Percentiles rank a stretch among this genome's conserved stretches.
Evolutionary conservation across 1,140 invertebrate genomes (phyloP).

Genomic region (Wasmannia auropunctata): DNA sequence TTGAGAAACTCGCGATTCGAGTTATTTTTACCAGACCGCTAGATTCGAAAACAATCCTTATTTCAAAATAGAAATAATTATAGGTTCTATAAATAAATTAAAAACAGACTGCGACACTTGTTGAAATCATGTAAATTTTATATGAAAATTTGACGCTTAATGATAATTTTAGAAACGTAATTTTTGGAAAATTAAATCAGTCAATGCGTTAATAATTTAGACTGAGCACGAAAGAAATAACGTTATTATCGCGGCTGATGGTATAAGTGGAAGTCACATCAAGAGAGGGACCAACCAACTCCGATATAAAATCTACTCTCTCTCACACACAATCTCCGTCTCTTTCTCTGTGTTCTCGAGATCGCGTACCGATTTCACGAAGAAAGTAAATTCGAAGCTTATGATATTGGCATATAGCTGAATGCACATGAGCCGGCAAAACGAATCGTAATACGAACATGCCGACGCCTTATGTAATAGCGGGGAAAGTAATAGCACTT

Average conservation of each 20-base stretch:
- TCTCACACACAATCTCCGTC: background rate
- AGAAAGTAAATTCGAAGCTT: slow-evolving; percentile 64
- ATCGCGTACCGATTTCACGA: slow-evolving; percentile 51
- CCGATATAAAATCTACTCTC: slow-evolving; percentile 25
- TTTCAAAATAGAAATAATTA: background rate
- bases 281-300: slow-evolving; percentile 19
- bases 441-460: slow-evolving; percentile 58
- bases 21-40: background rate
- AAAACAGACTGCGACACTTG: background rate
- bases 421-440: slow-evolving; percentile 38
- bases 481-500: slow-evolving; percentile 53
- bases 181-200: background rate
- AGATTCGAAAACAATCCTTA: background rate
- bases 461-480: slow-evolving; percentile 64
- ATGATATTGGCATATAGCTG: slow-evolving; percentile 48
- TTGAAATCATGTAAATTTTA: background rate
- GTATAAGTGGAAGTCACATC: slow-evolving; percentile 6
- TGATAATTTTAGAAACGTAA: background rate
- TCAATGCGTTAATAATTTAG: slow-evolving; percentile 23
- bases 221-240: slow-evolving; percentile 38
- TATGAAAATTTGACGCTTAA: background rate
- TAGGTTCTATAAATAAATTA: background rate
- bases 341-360: slow-evolving; percentile 26
- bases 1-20: background rate
- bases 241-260: slow-evolving; percentile 21